Percentiles rank a stretch among this genome's conserved stretches.
Evolutionary conservation across 2,888 invertebrate genomes (phyloP).

Genomic region (Cephus pygmeus): DNA sequence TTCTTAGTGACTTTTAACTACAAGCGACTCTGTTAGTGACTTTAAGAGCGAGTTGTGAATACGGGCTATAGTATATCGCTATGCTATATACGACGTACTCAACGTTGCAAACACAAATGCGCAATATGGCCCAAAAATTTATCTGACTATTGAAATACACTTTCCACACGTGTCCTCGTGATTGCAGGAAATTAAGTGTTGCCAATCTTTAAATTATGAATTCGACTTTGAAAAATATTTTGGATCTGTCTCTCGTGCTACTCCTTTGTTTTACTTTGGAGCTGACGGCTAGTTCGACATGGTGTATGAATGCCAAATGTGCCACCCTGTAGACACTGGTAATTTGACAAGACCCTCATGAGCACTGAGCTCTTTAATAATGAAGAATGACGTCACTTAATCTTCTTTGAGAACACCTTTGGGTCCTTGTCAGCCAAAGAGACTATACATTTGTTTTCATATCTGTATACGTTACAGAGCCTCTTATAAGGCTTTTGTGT

Average conservation of each 20-base stretch:
- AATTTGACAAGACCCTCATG: neutral
- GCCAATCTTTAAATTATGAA: too few relatives aligned
- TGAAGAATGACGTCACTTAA: slow-evolving; percentile 18
- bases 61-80: too few relatives aligned
- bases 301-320: neutral
- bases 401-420: slow-evolving; percentile 13
- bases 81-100: too few relatives aligned
- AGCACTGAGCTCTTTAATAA: slow-evolving; percentile 2
- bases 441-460: neutral
- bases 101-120: too few relatives aligned
- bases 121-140: too few relatives aligned
- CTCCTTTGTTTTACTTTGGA: neutral
- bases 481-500: neutral
- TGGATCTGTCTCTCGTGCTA: neutral
- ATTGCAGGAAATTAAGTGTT: too few relatives aligned
- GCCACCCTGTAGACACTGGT: neutral
- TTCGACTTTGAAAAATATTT: neutral
- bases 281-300: neutral
- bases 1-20: too few relatives aligned
- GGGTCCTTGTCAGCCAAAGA: neutral
- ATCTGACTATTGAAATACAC: too few relatives aligned
- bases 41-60: too few relatives aligned
- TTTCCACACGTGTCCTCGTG: too few relatives aligned
- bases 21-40: too few relatives aligned
- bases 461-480: neutral